Evolutionary conservation across 2,888 invertebrate genomes (phyloP), one percentile per base, ranked within the genome.

Genomic region (Cheilosia variabilis): DNA sequence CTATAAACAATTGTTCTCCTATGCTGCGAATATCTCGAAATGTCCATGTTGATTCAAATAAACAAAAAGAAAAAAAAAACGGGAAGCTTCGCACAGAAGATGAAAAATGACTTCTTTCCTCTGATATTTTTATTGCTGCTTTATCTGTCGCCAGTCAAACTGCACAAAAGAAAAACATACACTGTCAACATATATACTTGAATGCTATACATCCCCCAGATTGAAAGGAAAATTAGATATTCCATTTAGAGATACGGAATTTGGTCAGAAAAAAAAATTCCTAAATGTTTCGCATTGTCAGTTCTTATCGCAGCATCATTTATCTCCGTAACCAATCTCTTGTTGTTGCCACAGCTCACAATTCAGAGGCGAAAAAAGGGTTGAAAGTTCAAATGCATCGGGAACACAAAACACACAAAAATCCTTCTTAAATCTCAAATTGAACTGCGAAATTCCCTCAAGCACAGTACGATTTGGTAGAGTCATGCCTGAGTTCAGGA

Each of bases 91-190:
- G 13, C 69, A 69, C 45, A 50, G 75, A 81, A 86, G 76, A 86
- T 86, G 86, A 86, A 81, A 81, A 81, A 86, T 86, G 72, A 77
- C 72, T 83, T 72, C 50, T 68, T 69, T 58, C 72, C 63, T 24
- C 45, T 53, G 58, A 80, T 76, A 72, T 76, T 86, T 81, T 86
- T 76, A 86, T 83, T 83, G 79, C 83, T 50, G 19, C 58, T 68
- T 43, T 73, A 83, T 78, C 83, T 86, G 86, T 86, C 86, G 86
- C 86, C 86, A 81, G 71, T 81, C 76, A 76, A 34, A 76, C 24
- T 52, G 24, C 66, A 66, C 81, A 69, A 84, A 58, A 80, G 71
- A 58, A 41, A 57, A 58, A 58, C 55, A 73, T 19, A 45, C 17
- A 45, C 13, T 37, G 24, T 24, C 37, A 37, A 62, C 17, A 57